Base-by-base conservation (phyloP, 2,888 invertebrate genomes). In the Troides aeacus region DNA sequence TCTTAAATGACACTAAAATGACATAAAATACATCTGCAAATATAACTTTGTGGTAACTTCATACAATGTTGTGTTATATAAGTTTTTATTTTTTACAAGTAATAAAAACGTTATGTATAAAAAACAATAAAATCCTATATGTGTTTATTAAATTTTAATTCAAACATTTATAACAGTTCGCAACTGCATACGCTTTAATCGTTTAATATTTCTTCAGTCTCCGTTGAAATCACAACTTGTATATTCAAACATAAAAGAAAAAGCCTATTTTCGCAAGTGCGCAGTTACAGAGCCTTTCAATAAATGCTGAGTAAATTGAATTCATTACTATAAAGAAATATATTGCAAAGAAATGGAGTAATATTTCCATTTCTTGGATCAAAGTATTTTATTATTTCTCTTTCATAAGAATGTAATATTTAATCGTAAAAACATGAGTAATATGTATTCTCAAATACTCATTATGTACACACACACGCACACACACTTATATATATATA, bases 161-260 rank as follows among this genome's bases (percentile, higher is more conserved):
- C 50, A 15, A 50, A 18, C 10, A 50, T 18, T 50, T 50, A 50
- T 50, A 12, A 18, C 2, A 17, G 18, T 15, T 17, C 50, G 10
- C 61, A 61, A n/a, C 8, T 36, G 39, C 61, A 39, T 61, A 7
- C 2, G 39, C 12, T 56, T 18, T 62, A 46, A 62, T 62, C 57
- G 56, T 57, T 62, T 68, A 46, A 62, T 46, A 30, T 42, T 57
- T n/a, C 57, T 62, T 68, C 62, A 62, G 62, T 62, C 46, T 15
- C 24, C 57, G 62, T 62, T 67, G 21, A 42, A 58, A 62, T 62
- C 24, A 62, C 46, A 57, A 57, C 24, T 36, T 62, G 66, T 56
- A 46, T 68, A 56, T 46, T 24, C 46, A 63, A 68, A 68, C 68
- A 68, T 68, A 68, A 68, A 68, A 68, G 63, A 59, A 63, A 68